Evolutionary conservation across 1,140 invertebrate genomes (phyloP), one percentile per base, ranked within the genome.

Genomic region (Bombus haemorrhoidalis): DNA sequence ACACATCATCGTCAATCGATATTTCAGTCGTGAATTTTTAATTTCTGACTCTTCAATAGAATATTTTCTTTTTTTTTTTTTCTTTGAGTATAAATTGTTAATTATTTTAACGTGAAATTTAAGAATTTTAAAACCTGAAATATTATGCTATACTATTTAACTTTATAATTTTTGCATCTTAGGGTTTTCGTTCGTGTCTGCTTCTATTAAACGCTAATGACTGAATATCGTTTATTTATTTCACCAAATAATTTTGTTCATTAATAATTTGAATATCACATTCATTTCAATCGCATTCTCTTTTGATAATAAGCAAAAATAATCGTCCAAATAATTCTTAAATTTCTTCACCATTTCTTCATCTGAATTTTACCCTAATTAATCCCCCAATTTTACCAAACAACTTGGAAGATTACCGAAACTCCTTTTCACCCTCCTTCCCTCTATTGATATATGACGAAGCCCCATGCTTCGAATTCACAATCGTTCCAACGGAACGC

Each of bases 1-100:
- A 84, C 82, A 77, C 62, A 81, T 87, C 85, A 57, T 37, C 71
- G 86, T 74, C 81, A 76, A 86, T 85, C 88, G 75, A 72, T 84
- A 83, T 73, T 62, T 39, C 39, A 57, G 8, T 6, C 9, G 32
- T 71, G 39, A 47, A 69, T 79, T 43, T 69, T 71, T 62, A 32
- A 43, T 32, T 57, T 12, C 15, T 41, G 12, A 43, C 62, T 28
- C 28, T 22, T 74, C 57, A 10, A 10, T 6, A 22, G 15, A 68
- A 9, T 12, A 12, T 15, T 9, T 13, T 18, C 2, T 18, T 10
- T 32, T 13, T 47, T 8, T 9, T 32, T 13, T 53, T 8, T 9
- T 32, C 8, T 53, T 47, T 34, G 8, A 12, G 28, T 28, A 59
- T 34, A 34, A 47, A 9, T 34, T 22, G 15, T 18, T 18, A 34